phyloP scores from a whole-genome alignment of 2,797 vertebrate species.

The Poecilia gillii region DNA sequence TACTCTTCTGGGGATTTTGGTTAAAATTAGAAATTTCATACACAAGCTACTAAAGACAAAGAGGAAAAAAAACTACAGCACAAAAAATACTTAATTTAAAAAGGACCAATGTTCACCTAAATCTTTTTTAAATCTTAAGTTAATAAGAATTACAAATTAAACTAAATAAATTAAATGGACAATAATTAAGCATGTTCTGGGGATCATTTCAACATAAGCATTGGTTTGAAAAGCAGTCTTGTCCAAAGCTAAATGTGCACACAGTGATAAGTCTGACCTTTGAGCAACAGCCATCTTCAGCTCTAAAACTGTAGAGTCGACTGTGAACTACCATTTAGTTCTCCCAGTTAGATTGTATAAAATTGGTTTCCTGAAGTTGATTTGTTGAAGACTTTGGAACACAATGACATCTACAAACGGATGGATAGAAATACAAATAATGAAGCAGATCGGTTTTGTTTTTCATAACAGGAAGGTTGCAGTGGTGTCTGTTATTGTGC shows the following conservation, averaged over 20 bases:
- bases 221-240: neutral
- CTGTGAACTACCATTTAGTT: neutral
- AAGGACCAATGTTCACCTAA: neutral
- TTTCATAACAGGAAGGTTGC: neutral
- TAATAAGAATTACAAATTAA: neutral
- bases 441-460: neutral
- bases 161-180: neutral
- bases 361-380: neutral
- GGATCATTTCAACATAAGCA: neutral
- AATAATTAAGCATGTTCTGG: neutral
- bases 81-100: neutral
- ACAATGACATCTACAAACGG: neutral
- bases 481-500: neutral
- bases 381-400: neutral
- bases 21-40: neutral
- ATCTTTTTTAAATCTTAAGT: neutral
- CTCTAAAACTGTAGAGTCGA: neutral
- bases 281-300: neutral
- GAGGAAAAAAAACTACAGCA: neutral
- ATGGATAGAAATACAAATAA: neutral
- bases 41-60: neutral
- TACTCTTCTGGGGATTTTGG: neutral
- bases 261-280: neutral
- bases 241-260: neutral
- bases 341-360: neutral